Base-by-base conservation (phyloP, 2,797 vertebrate species). In the Enteromius thamalakanensis region DNA sequence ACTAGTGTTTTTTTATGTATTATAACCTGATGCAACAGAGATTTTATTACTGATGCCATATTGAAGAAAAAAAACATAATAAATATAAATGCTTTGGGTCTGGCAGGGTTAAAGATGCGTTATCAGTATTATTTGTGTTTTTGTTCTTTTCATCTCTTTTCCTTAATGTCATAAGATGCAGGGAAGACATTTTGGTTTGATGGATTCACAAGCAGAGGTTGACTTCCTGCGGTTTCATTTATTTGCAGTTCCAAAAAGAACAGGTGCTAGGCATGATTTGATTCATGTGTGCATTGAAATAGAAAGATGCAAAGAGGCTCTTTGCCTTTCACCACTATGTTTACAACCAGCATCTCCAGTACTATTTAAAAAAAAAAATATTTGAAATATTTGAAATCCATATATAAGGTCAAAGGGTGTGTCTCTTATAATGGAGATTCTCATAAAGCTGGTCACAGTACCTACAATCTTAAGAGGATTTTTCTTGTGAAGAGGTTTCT, bases 111-210 rank as follows among this genome's bases (percentile, higher is more conserved):
- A 19, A 67, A 40, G 17, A 40, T 32, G 12, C 47, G 60, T 84
- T 67, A 82, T 87, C 82, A 82, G 32, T 76, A 34, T 79, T 53
- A 26, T 79, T 82, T 82, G 68, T 80, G 49, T 76, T 79, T 47
- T 60, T 62, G 62, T 82, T 45, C 67, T 51, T 60, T 68, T 84
- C 68, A 75, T 79, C 58, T 71, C 23, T n/a, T 78, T 75, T 29
- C 65, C 15, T 86, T 86, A 37, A 76, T 71, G 72, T 29, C 15
- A 34, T 65, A 58, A 51, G 53, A n/a, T 45, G n/a, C 70, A 71
- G 68, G 65, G 32, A 83, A 69, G 32, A 68, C 2, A 21, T 34
- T 67, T 79, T 29, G 60, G 69, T 42, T 26, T 34, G 60, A 65
- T 72, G 42, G 49, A 86, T 62, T 58, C 68, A 81, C 29, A 34